Base-by-base conservation (phyloP, 2,888 invertebrate genomes). In the Apodemia zela region DNA sequence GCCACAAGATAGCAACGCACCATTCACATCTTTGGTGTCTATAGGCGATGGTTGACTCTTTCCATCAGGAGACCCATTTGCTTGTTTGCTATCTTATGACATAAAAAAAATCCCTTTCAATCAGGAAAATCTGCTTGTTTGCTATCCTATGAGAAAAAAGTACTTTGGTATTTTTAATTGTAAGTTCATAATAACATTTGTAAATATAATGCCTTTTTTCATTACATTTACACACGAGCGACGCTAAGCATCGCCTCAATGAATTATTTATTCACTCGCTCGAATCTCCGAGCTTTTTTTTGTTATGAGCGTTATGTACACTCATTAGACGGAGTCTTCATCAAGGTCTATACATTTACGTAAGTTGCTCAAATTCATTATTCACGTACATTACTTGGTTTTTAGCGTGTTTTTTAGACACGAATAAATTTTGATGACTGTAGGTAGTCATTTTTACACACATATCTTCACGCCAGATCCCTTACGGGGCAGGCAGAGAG, bases 301-400 rank as follows among this genome's bases (percentile, higher is more conserved):
- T 49, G 49, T 49, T n/a, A 45, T 45, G n/a, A 49, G 18, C 18
- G 49, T 18, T 25, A 25, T 25, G 38, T 13, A 38, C 38, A 13
- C 15, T 54, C 25, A 54, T 54, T 54, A 54, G 21, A 51, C 51
- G 10, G n/a, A 13, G 15, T 54, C 21, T 15, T 21, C 54, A 54
- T 21, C 54, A 54, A 54, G 54, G 54, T 25, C 54, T 54, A 25
- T 10, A 6, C 54, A 25, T 54, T 54, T 54, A 45, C 25, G 54
- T 54, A 18, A 25, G 25, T 25, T 54, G 15, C 25, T 51, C 18
- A 15, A 25, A 25, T 54, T 54, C 15, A 54, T 54, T 54, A 54
- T 2, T 54, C 45, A 6, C 45, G 45, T 45, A 45, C 45, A n/a
- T 45, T 45, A 45, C 45, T 45, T 15, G 45, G n/a, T 45, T 45